Evolutionary conservation across 30 jellyfish, hydroid and myxozoan genomes (phyloP).

Genomic region (Aurelia coerulea): DNA sequence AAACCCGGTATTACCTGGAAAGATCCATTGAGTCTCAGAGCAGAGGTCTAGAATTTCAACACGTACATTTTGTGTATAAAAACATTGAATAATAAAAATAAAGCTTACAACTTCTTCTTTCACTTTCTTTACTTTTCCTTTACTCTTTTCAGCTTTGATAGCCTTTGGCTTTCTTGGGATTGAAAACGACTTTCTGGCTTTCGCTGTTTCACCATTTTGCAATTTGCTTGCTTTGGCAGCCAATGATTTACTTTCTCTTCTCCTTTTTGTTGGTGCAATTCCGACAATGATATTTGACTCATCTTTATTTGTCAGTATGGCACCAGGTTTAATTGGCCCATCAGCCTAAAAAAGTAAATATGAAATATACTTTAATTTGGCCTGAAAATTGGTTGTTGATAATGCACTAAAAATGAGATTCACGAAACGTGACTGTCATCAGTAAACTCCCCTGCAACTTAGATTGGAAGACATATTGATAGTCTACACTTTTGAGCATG

Average conservation of each 20-base stretch:
- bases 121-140: constrained; percentile 23
- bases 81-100: neutral
- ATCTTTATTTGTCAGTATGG: constrained; percentile 31
- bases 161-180: constrained; percentile 53
- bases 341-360: constrained; percentile 41
- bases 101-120: constrained; percentile 46
- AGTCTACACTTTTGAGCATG: too few relatives aligned
- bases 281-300: neutral
- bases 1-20: too few relatives aligned
- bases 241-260: constrained; percentile 28
- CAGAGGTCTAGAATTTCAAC: too few relatives aligned
- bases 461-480: too few relatives aligned
- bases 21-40: too few relatives aligned
- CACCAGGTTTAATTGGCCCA: constrained; percentile 76
- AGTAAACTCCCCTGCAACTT: too few relatives aligned
- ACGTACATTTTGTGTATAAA: too few relatives aligned
- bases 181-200: constrained; percentile 19
- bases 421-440: too few relatives aligned
- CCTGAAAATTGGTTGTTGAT: too few relatives aligned
- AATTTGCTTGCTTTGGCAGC: constrained; percentile 2
- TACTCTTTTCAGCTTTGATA: constrained; percentile 26
- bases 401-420: too few relatives aligned
- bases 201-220: constrained; percentile 9
- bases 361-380: too few relatives aligned
- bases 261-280: constrained; percentile 31